phyloP scores from a whole-genome alignment of 64 coral and sea anemone species.

The Stylophora pistillata region DNA sequence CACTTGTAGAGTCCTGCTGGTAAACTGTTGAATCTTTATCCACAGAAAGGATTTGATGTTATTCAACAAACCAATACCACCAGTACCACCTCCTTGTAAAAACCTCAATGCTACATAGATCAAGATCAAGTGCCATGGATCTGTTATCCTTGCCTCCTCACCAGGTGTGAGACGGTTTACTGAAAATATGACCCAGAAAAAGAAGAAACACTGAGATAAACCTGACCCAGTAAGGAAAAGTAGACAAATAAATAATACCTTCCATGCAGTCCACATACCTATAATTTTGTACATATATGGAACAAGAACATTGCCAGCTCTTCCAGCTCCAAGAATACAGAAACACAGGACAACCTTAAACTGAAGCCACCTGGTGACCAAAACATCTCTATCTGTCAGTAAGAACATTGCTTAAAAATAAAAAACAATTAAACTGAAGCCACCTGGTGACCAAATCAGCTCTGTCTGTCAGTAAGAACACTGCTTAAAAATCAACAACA shows the following conservation, averaged over 20 bases:
- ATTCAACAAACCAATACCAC: conserved; percentile 75
- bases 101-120: conserved; percentile 86
- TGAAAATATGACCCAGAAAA: conserved; percentile 7
- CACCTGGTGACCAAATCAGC: conserved; percentile 21
- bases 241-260: too few relatives aligned
- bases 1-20: conserved; percentile 93
- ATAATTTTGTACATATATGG: conserved; percentile 89
- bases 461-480: too few relatives aligned
- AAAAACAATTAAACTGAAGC: conserved; percentile 46
- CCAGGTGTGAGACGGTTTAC: conserved; percentile 81
- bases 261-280: conserved; percentile 40
- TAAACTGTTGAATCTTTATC: conserved; percentile 96
- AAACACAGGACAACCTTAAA: conserved; percentile 83
- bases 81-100: conserved; percentile 81
- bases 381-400: neutral
- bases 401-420: neutral
- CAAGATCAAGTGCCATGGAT: conserved; percentile 78
- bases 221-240: too few relatives aligned
- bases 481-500: neutral
- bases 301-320: conserved; percentile 92
- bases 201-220: neutral
- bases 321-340: conserved; percentile 64
- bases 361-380: conserved; percentile 66
- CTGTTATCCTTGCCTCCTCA: conserved; percentile 25
- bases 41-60: conserved; percentile 90